Conservation (phyloP, 2,888 invertebrate species). For the Cryptocephalus primarius region DNA sequence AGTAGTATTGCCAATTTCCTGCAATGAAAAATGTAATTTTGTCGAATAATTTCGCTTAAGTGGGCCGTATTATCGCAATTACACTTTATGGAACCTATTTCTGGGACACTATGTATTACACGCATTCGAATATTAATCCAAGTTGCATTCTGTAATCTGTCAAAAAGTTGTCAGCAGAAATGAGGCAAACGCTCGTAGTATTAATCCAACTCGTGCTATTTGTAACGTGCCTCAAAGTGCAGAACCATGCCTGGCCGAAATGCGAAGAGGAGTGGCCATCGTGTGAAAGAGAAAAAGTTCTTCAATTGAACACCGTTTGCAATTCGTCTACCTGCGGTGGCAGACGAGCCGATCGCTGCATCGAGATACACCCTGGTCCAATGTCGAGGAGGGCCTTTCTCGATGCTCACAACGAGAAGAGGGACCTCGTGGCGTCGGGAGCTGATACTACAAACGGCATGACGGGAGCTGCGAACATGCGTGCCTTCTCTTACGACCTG, state of each 20-base stretch:
- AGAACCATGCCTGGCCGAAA: neutral
- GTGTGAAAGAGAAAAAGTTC: neutral
- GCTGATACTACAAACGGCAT: conserved; percentile 9
- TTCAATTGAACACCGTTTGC: neutral
- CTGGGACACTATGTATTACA: too few species aligned
- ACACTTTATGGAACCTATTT: too few species aligned
- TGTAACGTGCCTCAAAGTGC: neutral
- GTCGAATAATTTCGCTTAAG: too few species aligned
- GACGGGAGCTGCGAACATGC: conserved; percentile 9
- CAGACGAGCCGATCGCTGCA: neutral
- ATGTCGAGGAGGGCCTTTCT: neutral
- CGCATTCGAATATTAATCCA: too few species aligned
- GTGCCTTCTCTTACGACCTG: conserved; percentile 11
- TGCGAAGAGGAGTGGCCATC: neutral
- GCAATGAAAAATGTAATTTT: too few species aligned
- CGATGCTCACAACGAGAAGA: conserved; percentile 9
- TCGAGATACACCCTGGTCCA: neutral
- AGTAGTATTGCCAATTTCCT: too few species aligned
- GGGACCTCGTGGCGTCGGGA: conserved; percentile 8
- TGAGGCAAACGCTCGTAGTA: too few species aligned
- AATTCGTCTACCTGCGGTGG: neutral
- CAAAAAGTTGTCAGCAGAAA: too few species aligned
- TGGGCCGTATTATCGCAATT: too few species aligned
- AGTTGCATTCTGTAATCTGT: too few species aligned
- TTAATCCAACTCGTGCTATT: too few species aligned